Conservation (phyloP, 1,140 invertebrate genomes). For the Tenebrio molitor region DNA sequence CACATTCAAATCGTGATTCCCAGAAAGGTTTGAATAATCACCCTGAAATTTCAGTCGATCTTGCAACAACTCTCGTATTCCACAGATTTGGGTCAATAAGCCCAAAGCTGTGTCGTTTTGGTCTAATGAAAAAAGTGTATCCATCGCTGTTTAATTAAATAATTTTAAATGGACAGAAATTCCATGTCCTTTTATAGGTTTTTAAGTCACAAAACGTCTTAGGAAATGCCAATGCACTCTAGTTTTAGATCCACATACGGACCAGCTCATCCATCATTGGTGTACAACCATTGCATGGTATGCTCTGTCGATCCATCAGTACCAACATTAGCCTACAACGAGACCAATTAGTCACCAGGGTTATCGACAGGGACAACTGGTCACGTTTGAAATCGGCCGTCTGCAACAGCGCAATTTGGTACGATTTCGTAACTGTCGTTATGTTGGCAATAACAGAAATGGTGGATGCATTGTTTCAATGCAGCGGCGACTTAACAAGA, state of each 20-base stretch:
- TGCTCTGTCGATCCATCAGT: slow-evolving; percentile 54
- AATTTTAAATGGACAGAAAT: slow-evolving; percentile 20
- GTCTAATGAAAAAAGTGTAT: slow-evolving; percentile 1
- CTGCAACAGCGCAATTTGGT: slow-evolving; percentile 7
- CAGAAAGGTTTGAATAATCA: too few species aligned
- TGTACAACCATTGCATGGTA: slow-evolving; percentile 46
- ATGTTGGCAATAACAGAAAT: slow-evolving; percentile 16
- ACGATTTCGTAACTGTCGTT: slow-evolving; percentile 7
- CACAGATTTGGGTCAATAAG: too few species aligned
- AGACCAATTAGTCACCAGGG: slow-evolving; percentile 51
- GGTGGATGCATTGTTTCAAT: slow-evolving; percentile 7
- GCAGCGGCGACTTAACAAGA: slow-evolving; percentile 34
- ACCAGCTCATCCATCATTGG: slow-evolving; percentile 40
- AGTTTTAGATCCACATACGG: slow-evolving; percentile 8
- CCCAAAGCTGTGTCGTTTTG: too few species aligned
- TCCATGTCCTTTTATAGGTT: slow-evolving; percentile 32
- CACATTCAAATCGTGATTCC: too few species aligned
- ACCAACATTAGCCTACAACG: slow-evolving; percentile 53
- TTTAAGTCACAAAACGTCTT: slow-evolving; percentile 6
- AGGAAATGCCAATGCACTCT: slow-evolving; percentile 20
- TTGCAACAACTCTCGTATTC: too few species aligned
- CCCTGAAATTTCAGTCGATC: too few species aligned
- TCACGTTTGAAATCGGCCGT: slow-evolving; percentile 10
- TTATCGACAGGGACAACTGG: slow-evolving; percentile 49
- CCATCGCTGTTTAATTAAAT: slow-evolving; percentile 9